A percentile compares a stretch with the other conserved stretches of the same genome.
phyloP scores from a whole-genome alignment of 2,888 invertebrate genomes.

The Andricus quercusramuli region DNA sequence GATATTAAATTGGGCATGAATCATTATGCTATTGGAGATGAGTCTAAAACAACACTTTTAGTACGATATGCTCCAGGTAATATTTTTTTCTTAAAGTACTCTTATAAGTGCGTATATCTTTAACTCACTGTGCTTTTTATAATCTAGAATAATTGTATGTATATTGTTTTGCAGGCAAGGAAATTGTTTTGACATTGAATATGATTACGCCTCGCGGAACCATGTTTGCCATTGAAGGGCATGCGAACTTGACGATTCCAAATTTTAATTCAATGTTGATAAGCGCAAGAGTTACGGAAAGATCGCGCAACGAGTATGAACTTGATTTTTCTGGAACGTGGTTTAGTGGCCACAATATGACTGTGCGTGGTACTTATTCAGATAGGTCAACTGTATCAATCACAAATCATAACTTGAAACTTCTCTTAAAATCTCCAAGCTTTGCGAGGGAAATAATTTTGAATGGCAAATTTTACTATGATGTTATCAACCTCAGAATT shows the following conservation, averaged over 20 bases:
- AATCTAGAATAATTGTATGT: too few relatives aligned
- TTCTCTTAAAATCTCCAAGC: constrained; percentile 86
- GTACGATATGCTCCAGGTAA: constrained; percentile 81
- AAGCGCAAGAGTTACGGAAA: constrained; percentile 84
- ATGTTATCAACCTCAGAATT: constrained; percentile 84
- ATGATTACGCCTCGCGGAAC: constrained; percentile 84
- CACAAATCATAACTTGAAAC: constrained; percentile 85
- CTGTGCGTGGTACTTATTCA: constrained; percentile 86
- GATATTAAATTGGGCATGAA: constrained; percentile 83
- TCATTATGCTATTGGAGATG: constrained; percentile 80
- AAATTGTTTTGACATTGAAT: constrained; percentile 81
- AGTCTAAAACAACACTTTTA: constrained; percentile 80
- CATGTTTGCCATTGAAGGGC: constrained; percentile 85
- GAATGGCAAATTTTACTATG: constrained; percentile 84
- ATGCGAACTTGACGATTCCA: constrained; percentile 87
- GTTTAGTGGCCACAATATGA: constrained; percentile 89
- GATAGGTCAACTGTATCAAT: constrained; percentile 85
- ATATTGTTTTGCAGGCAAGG: constrained; percentile 76
- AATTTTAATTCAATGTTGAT: constrained; percentile 86
- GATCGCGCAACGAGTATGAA: constrained; percentile 84
- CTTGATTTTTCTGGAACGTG: constrained; percentile 87
- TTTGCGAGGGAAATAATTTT: constrained; percentile 84
- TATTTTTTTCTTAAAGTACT: too few relatives aligned
- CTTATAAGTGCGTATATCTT: too few relatives aligned
- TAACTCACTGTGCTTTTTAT: too few relatives aligned